Evolutionary conservation across 1,140 invertebrate genomes (phyloP).

Genomic region (Euura saliciscinereae): DNA sequence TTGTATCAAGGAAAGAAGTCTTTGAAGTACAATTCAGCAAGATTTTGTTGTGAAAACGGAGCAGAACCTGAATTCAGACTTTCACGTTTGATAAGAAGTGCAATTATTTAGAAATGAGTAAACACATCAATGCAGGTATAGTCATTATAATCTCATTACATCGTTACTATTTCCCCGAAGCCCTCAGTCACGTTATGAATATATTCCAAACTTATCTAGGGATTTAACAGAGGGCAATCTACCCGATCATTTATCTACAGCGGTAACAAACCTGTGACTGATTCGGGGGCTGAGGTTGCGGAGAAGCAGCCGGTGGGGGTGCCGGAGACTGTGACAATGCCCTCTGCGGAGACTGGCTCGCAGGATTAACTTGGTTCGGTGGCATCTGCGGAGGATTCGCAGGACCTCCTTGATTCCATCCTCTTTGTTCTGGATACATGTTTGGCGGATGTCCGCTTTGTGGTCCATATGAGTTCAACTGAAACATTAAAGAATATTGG

Average conservation of each 20-base stretch:
- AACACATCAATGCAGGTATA: background rate
- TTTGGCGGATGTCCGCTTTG: constrained; percentile 53
- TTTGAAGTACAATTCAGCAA: too few species aligned
- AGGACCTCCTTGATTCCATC: constrained; percentile 54
- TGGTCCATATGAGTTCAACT: constrained; percentile 56
- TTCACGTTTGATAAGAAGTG: background rate
- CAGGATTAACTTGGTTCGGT: constrained; percentile 53
- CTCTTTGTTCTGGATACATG: constrained; percentile 56
- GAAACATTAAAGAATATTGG: constrained; percentile 21
- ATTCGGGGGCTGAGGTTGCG: constrained; percentile 50
- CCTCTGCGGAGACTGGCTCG: constrained; percentile 56
- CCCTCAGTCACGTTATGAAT: background rate
- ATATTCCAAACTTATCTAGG: too few species aligned
- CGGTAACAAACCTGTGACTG: constrained; percentile 49
- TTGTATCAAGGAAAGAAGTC: too few species aligned
- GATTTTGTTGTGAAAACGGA: background rate
- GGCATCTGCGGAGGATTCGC: constrained; percentile 51
- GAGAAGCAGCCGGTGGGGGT: constrained; percentile 56
- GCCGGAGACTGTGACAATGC: constrained; percentile 58
- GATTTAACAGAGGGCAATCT: background rate
- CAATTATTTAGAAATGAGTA: background rate
- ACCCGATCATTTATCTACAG: background rate
- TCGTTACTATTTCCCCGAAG: background rate
- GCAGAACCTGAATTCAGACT: background rate
- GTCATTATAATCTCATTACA: background rate